Base-by-base conservation (phyloP, 2,888 invertebrate genomes). In the Siphonodentalium dalli region DNA sequence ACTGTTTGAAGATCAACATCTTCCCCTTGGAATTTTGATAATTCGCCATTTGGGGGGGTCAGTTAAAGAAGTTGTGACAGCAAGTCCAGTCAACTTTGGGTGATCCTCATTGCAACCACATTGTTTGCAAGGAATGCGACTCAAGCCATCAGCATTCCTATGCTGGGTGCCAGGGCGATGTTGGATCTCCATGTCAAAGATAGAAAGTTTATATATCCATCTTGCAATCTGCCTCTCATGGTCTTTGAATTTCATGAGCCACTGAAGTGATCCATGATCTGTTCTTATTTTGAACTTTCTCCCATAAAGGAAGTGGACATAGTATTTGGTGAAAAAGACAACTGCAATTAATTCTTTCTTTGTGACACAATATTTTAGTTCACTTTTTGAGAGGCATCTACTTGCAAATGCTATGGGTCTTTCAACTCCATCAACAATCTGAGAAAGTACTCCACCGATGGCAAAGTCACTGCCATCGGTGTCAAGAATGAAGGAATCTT, bases 391-490 rank as follows among this genome's bases (percentile, higher is more conserved):
- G n/a, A n/a, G n/a, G n/a, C n/a, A n/a, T n/a, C n/a, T n/a, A n/a
- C n/a, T n/a, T n/a, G n/a, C n/a, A n/a, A n/a, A n/a, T n/a, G n/a
- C n/a, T n/a, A n/a, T n/a, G n/a, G n/a, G n/a, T n/a, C n/a, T n/a
- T n/a, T n/a, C n/a, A n/a, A n/a, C n/a, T n/a, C n/a, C n/a, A 11
- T 18, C 37, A 0, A 31, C 15, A 15, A 38, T 29, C 46, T 49
- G 53, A 6, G 42, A 33, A 9, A 61, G 39, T 3, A 59, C 58
- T 33, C 35, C 50, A 6, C 48, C 46, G 11, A 50, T 41, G 6
- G 54, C 46, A 15, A 31, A 15, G 20, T 50, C 40, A 29, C 61
- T 34, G 3, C 49, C 50, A 26, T 61, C 43, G 3, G 29, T 58
- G 28, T 60, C 53, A 2, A 60, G 37, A 21, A 48, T 38, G 15